Base-by-base conservation (phyloP, 1,140 invertebrate genomes). In the Trichomalopsis sarcophagae region DNA sequence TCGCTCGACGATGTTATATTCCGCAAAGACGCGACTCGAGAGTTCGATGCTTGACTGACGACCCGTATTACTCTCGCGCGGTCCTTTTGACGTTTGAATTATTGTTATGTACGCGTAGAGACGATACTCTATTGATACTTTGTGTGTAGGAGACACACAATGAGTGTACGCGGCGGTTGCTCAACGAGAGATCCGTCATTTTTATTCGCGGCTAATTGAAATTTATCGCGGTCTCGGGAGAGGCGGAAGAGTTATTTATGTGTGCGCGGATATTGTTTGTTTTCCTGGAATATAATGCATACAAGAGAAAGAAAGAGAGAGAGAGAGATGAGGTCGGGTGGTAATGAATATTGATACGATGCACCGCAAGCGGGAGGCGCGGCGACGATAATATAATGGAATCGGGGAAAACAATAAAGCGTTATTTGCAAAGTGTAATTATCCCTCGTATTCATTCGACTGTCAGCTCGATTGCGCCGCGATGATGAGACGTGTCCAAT, bases 181-280 rank as follows among this genome's bases (percentile, higher is more conserved):
- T 77, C 82, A 77, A 83, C 47, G 23, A 62, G 55, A n/a, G 3
- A 62, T 68, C 11, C 50, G 81, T 68, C 47, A 77, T 84, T 78
- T 78, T 71, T 71, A 84, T 69, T 62, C 10, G 36, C 7, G n/a
- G 5, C 36, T 84, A 78, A 84, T 84, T 84, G 66, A 84, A 78
- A 84, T 77, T 84, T 84, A 84, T 82, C n/a, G 62, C 27, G 9
- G 3, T 36, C 33, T 36, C 33, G 33, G 33, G 33, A 36, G 33
- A 3, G 9, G 30, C n/a, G 68, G 76, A 3, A 83, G 69, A 36
- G 27, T 62, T 62, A 71, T 50, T 62, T 62, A 71, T 50, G 47
- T 17, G 55, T n/a, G 69, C 71, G 62, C 11, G 55, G 69, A 75
- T 73, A 82, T 82, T 82, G 81, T 82, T 82, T 82, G 21, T 62